Base-by-base conservation (phyloP, 2,113 vertebrate genomes). In the Mormyrus lacerda region DNA sequence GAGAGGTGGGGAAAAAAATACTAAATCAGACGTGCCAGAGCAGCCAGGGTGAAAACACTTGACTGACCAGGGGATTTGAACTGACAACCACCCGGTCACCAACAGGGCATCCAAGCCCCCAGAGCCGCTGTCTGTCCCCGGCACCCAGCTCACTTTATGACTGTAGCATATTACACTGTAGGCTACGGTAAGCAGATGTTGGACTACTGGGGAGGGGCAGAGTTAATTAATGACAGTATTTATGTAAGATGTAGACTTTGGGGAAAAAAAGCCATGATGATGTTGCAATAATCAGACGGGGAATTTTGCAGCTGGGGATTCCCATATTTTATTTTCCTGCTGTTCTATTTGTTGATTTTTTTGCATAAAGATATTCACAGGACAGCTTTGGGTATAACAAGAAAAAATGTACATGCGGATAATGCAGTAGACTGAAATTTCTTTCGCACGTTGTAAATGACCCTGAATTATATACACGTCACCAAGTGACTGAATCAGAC, bases 401-500 rank as follows among this genome's bases (percentile, higher is more conserved):
- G 13, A 51, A 51, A 24, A 31, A 35, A 86, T 86, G 84, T 31
- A 51, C 84, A 86, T 17, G 21, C 27, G 27, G 48, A 50, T 21
- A 13, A 48, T 31, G 51, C 42, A n/a, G 35, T 90, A 84, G 17
- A 76, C 85, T 90, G 53, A 79, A 65, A 79, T 48, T 82, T 11
- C 84, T 76, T 51, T 0, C 45, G 91, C 21, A 47, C 50, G 91
- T 87, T 90, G 91, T 88, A 84, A 90, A 91, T 82, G 69, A 90
- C 91, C 73, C 35, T 88, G 87, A 92, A 91, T 92, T 92, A 85
- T 85, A 39, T 45, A 89, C 91, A 93, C 91, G 87, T 89, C 91
- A 89, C 89, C 90, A 88, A 92, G 91, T 91, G 87, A 93, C 94
- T 94, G 92, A 93, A 92, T 95, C 94, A 95, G 94, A 95, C 94